These are phyloP conservation scores for Pseudachorutes palmiensis DNA, from an alignment of 1,140 invertebrate genomes.

Conservation along the genomic window DNA sequence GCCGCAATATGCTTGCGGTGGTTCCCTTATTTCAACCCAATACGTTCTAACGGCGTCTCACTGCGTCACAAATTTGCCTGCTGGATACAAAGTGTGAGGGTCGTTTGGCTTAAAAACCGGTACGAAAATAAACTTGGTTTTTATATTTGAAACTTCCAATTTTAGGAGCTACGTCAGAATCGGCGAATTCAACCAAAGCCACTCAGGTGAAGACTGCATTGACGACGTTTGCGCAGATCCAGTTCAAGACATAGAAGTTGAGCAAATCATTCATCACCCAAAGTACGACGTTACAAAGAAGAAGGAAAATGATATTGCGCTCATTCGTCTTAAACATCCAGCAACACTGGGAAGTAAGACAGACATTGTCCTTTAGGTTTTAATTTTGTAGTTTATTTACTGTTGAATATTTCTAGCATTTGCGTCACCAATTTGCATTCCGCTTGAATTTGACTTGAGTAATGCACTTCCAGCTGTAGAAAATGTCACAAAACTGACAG, in stretches of 20 bases:
- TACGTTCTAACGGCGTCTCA: slow-evolving; percentile 26
- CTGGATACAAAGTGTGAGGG: slow-evolving; percentile 20
- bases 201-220: slow-evolving; percentile 11
- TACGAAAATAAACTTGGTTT: too few relatives aligned
- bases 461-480: not conserved
- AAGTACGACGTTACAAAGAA: slow-evolving; percentile 22
- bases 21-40: slow-evolving; percentile 13
- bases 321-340: slow-evolving; percentile 26
- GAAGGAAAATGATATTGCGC: slow-evolving; percentile 38
- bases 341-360: slow-evolving; percentile 31
- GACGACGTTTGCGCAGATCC: slow-evolving; percentile 48
- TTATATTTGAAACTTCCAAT: not conserved
- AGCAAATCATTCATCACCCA: slow-evolving; percentile 48
- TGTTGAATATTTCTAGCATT: slow-evolving; percentile 21
- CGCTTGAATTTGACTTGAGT: slow-evolving; percentile 18
- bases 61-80: slow-evolving; percentile 19
- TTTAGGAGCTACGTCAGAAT: slow-evolving; percentile 12
- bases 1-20: slow-evolving; percentile 29
- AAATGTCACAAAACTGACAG: not conserved
- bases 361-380: too few relatives aligned
- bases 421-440: slow-evolving; percentile 35
- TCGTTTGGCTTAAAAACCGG: not conserved
- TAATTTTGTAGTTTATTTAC: not conserved
- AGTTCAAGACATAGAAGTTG: slow-evolving; percentile 52
- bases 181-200: slow-evolving; percentile 27